These are phyloP conservation scores for Philereme transversata DNA, from an alignment of 2,888 invertebrate species.

Conservation along the genomic window DNA sequence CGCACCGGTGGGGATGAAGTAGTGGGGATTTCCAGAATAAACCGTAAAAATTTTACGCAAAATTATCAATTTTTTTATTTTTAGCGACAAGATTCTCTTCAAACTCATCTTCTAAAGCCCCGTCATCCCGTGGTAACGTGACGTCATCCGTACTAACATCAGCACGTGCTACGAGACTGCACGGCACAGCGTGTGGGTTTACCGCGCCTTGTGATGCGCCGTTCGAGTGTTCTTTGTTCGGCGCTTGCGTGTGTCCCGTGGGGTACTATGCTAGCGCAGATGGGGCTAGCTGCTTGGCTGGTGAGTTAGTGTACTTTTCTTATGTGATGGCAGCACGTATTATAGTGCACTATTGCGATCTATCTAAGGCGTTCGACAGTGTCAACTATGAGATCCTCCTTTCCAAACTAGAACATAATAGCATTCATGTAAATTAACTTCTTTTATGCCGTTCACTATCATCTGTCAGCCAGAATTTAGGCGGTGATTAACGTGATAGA, in stretches of 20 bases:
- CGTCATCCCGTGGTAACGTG: slow-evolving; percentile 9
- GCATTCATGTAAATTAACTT: too few relatives aligned
- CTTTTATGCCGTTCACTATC: too few relatives aligned
- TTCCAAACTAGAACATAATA: too few relatives aligned
- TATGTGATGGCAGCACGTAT: neutral
- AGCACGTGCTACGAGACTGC: slow-evolving; percentile 22
- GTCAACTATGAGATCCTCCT: too few relatives aligned
- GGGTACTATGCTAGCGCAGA: slow-evolving; percentile 61
- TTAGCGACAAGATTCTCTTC: slow-evolving; percentile 17
- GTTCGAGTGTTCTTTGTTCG: slow-evolving; percentile 55
- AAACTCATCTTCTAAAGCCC: neutral
- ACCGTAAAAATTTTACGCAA: too few relatives aligned
- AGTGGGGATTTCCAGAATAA: too few relatives aligned
- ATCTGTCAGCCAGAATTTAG: too few relatives aligned
- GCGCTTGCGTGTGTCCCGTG: slow-evolving; percentile 61
- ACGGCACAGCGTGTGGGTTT: slow-evolving; percentile 47
- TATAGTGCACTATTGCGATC: too few relatives aligned
- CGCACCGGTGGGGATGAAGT: too few relatives aligned
- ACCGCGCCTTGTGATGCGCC: slow-evolving; percentile 46
- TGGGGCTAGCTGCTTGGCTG: slow-evolving; percentile 58
- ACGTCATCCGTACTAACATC: slow-evolving; percentile 15
- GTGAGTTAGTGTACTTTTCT: slow-evolving; percentile 43
- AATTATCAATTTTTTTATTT: neutral
- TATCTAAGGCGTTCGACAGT: too few relatives aligned
- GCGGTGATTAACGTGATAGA: too few relatives aligned